Percentiles rank a stretch among this genome's conserved stretches.
Evolutionary conservation across 2,113 vertebrate genomes (phyloP).

Genomic region (Leptodactylus fuscus): DNA sequence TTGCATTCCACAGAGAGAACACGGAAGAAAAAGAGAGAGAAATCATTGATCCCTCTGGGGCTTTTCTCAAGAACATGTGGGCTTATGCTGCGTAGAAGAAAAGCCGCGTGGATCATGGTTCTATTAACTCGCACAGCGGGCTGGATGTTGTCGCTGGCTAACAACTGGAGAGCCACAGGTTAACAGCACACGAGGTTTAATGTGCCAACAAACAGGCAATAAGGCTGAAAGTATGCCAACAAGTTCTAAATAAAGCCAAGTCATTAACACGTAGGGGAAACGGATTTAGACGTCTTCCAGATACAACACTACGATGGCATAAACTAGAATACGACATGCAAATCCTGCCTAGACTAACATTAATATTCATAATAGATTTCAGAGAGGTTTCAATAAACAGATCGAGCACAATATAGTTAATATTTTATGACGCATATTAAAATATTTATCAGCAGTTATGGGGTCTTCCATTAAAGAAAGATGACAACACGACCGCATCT

Average conservation of each 20-base stretch:
- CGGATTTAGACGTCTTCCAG: background rate
- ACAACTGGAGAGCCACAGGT: constrained; percentile 33
- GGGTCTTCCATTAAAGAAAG: background rate
- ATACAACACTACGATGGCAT: background rate
- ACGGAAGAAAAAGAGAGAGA: constrained; percentile 5
- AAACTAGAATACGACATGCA: background rate
- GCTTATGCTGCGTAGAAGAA: constrained; percentile 33
- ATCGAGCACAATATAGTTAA: background rate
- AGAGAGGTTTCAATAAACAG: constrained; percentile 4
- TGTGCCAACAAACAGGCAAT: background rate
- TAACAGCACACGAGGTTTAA: constrained; percentile 7
- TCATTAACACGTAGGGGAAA: constrained; percentile 7
- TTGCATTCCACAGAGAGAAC: constrained; percentile 35
- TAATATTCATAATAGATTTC: background rate
- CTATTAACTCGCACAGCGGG: constrained; percentile 33
- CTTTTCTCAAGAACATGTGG: constrained; percentile 45
- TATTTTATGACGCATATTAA: background rate
- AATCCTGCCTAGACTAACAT: background rate
- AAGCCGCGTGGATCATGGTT: constrained; percentile 31
- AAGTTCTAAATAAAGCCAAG: constrained; percentile 19
- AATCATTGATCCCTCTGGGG: constrained; percentile 44
- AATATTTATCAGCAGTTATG: background rate
- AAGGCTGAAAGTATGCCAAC: background rate
- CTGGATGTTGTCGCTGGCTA: background rate
- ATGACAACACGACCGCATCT: background rate